Base-by-base conservation (phyloP, 1,140 invertebrate species). In the Wiebesia pumilae region DNA sequence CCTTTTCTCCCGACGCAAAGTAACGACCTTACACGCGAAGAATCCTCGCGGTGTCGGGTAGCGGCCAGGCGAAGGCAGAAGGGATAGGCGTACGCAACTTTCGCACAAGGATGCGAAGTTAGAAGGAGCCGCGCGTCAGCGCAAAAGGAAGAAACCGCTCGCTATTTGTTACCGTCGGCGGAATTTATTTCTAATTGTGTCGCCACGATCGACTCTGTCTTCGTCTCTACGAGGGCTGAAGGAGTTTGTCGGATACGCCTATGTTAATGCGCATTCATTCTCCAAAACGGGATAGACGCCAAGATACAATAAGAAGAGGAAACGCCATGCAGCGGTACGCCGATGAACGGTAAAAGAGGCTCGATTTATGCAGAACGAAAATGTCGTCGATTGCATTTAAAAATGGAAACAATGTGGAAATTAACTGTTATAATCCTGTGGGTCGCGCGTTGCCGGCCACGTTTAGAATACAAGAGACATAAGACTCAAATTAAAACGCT, bases 151-250 rank as follows among this genome's bases (percentile, higher is more conserved):
- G 21, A 67, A 65, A 21, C 40, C 51, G 43, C 65, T 38, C 43
- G 81, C 85, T 78, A 86, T 86, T 86, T 86, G 85, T 82, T 86
- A 65, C 54, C 47, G 47, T 12, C 51, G 33, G 1, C 3, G 54
- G 65, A 84, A 88, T 90, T 89, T 90, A 90, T 90, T 90, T 89
- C 85, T 89, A 90, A 89, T 89, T 77, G 79, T 85, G 47, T 79
- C 69, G 33, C 35, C 83, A 47, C 30, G 73, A 83, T 65, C 38
- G 86, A 58, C 58, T 87, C 69, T 24, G 62, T 75, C 78, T 80
- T 80, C 38, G 80, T 40, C 51, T 30, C 21, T 12, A 12, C 58
- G 43, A 10, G 73, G 47, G 43, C 75, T 9, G 21, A 35, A 75
- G 73, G 54, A 16, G 27, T 86, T 69, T 65, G 62, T 62, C 71